Evolutionary conservation across 2,888 invertebrate genomes (phyloP).

Genomic region (Limnephilus auricula): DNA sequence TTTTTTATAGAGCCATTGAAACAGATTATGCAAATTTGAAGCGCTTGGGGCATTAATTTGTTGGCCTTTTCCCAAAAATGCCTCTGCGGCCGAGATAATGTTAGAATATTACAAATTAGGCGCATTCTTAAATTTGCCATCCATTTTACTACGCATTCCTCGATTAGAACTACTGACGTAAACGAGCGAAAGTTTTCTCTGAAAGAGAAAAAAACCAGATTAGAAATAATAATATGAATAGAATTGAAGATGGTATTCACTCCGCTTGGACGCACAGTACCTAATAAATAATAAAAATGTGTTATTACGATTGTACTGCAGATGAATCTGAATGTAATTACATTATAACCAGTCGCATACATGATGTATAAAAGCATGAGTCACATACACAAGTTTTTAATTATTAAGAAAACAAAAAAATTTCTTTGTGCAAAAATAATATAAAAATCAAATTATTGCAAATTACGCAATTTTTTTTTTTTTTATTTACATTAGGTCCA

Average conservation of each 20-base stretch:
- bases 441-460: neutral
- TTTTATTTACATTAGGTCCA: too few species aligned
- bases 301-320: neutral
- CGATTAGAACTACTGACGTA: neutral
- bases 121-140: slow-evolving; percentile 2
- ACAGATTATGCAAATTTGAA: neutral
- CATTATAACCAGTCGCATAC: neutral
- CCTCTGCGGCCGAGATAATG: neutral
- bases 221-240: neutral
- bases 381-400: neutral
- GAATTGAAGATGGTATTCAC: neutral
- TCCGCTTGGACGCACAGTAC: neutral
- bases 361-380: neutral
- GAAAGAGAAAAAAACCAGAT: neutral
- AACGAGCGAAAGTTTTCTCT: slow-evolving; percentile 2
- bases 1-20: neutral
- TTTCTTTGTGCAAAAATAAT: neutral
- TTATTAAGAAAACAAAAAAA: neutral
- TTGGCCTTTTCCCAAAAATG: neutral
- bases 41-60: neutral
- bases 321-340: neutral
- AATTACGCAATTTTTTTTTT: too few species aligned
- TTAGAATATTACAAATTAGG: neutral
- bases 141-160: neutral
- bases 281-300: neutral